Evolutionary conservation across 1,140 invertebrate genomes (phyloP), one percentile per base, ranked within the genome.

Genomic region (Apis florea): DNA sequence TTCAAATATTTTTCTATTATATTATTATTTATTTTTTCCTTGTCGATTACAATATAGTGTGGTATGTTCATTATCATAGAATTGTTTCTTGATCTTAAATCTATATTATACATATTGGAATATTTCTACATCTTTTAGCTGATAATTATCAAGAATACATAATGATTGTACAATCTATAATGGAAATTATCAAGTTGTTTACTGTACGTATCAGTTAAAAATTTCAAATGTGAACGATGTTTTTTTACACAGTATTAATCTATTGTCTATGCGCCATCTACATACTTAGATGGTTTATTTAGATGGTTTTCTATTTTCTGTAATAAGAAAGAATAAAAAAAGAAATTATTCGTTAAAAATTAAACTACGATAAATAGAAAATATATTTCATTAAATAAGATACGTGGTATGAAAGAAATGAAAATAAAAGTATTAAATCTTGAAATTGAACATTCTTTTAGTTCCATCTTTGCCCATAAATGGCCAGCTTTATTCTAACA

Each of bases 401-500:
- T 4, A 10, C 2, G 5, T 10, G 12, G 4, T 56, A n/a, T 17
- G 4, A 64, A 21, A 31, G 2, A 11, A 11, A 24, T 5, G 17
- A 53, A 68, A 68, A 59, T 21, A 26, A 19, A 26, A 26, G 13
- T 5, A 21, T 19, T 12, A 6, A 49, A 59, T 64, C 17, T 13
- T 53, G 26, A 19, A 66, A 56, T n/a, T 56, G 1, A 9, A 63
- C 12, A 47, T 40, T 40, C 31, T 5, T 40, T 40, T 40, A 21
- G 56, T 21, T 77, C 24, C 51, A 69, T 76, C 64, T 76, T 82
- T 26, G 40, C 12, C 24, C 13, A 40, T 67, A 74, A 74, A 74
- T 74, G 63, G 24, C 61, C 56, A 76, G n/a, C 15, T 49, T 82
- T 81, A 58, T 67, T 51, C 63, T 54, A 66, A 74, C 40, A n/a